Evolutionary conservation across 2,113 vertebrate species (phyloP), one percentile per base, ranked within the genome.

Genomic region (Diphyllodes magnificus): DNA sequence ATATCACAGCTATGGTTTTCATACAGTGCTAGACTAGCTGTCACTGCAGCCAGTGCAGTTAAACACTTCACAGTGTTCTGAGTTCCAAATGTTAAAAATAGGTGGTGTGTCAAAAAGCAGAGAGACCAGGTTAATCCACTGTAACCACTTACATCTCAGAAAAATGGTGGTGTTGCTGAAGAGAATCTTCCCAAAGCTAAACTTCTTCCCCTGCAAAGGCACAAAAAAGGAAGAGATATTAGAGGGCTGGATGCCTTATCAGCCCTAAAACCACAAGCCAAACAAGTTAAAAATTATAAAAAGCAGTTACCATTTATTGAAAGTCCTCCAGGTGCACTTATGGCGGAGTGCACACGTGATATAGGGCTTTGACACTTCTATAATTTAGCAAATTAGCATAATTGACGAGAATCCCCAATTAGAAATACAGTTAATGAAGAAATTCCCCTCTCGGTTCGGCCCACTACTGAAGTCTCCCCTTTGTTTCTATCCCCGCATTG

Each of bases 161-260:
- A 96, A 97, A 94, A 98, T 97, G n/a, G 97, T 98, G 40, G 98
- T 98, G 91, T 98, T 98, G 95, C 94, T 97, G 94, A 98, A 98
- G 40, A 98, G 98, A 88, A 98, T 98, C 92, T 98, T 98, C 83
- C 98, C 98, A 81, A 98, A 98, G 87, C 96, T 98, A 96, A 98
- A 98, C 57, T 97, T 97, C 92, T 98, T 98, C 22, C 76, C 97
- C 98, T 98, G 90, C 31, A 96, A 91, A 96, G 31, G 63, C 35
- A 90, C 95, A 95, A 92, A 91, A 66, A 59, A 44, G 5, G 13
- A 61, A 19, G 4, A 56, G 1, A 7, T 33, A 50, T 83, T 49
- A 93, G 37, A 1, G 3, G 47, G 8, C 50, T 60, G 35, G 33
- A 51, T 51, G 17, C 22, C 33, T 68, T 51, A 68, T 18, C 37